These are phyloP conservation scores for Lepidochrysops patricia DNA, from an alignment of 2,888 invertebrate species.

Conservation along the genomic window DNA sequence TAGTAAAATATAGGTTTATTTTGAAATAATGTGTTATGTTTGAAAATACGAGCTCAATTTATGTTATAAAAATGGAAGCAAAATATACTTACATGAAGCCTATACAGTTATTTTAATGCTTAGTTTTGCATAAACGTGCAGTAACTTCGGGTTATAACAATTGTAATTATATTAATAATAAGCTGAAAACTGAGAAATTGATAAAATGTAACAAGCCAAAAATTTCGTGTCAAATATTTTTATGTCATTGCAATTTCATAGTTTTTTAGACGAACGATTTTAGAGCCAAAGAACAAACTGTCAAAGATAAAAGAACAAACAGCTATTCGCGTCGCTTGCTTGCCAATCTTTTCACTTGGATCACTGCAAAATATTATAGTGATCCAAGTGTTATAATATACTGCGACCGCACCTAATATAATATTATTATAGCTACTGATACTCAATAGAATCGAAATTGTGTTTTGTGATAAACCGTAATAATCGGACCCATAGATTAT, in stretches of 20 bases:
- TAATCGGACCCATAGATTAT: too few species aligned
- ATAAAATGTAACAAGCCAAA: slow-evolving; percentile 6
- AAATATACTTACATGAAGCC: not conserved
- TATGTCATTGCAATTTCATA: not conserved
- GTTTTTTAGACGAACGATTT: not conserved
- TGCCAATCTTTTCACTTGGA: too few species aligned
- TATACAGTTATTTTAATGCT: not conserved
- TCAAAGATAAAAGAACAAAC: not conserved
- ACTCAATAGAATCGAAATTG: too few species aligned
- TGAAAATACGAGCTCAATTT: not conserved
- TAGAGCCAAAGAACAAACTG: not conserved
- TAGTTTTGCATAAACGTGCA: not conserved
- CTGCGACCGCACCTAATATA: too few species aligned
- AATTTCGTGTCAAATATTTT: slow-evolving; percentile 8
- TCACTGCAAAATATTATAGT: too few species aligned
- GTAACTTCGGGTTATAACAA: not conserved
- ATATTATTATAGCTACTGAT: too few species aligned
- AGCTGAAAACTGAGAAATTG: not conserved
- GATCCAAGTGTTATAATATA: too few species aligned
- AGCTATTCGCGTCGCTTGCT: too few species aligned
- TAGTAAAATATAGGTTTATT: not conserved
- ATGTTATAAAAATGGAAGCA: not conserved
- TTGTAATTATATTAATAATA: not conserved
- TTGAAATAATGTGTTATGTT: not conserved
- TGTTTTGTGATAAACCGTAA: too few species aligned